Evolutionary conservation across 2,113 vertebrate species (phyloP), one percentile per base, ranked within the genome.

Genomic region (Poecile atricapillus): DNA sequence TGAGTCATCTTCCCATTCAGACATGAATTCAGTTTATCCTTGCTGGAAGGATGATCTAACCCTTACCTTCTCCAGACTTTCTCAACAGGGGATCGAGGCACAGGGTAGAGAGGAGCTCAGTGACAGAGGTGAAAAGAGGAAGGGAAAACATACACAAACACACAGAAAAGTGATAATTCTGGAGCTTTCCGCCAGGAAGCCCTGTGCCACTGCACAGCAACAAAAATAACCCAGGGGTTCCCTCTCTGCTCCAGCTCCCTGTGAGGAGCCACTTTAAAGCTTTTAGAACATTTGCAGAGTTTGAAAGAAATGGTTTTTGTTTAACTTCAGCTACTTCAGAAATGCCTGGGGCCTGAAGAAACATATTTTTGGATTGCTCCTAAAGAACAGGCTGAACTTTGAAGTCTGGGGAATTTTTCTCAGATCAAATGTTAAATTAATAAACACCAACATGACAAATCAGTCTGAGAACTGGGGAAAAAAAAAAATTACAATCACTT

Each of bases 311-410:
- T 89, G 95, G 8, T 91, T 97, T 96, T 94, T 95, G 93, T 97
- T 97, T 97, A 96, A 94, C 89, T 97, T 95, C 73, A 96, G 92
- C 96, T 96, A 93, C 95, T 96, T 97, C 94, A 96, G 84, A 97
- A 97, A 96, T 95, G 97, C 97, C 97, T 95, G 90, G 55, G 96
- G 97, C 95, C 90, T 92, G 84, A 95, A 97, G 96, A 97, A 97
- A 97, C 93, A 94, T 86, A 94, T 97, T 97, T 97, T 97, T 97
- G 97, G 95, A 97, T 95, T 94, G 95, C 95, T 94, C 81, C 96
- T 95, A 97, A 97, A 97, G 95, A 97, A 95, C 89, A 77, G 30
- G 41, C 92, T 91, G 52, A 90, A 95, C 97, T 97, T 97, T 97
- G 97, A 97, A 97, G 95, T 96, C 93, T 84, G 80, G 88, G 83